Percentiles rank a stretch among this genome's conserved stretches.
Evolutionary conservation across 2,113 vertebrate genomes (phyloP).

Genomic region (Callipepla californica): DNA sequence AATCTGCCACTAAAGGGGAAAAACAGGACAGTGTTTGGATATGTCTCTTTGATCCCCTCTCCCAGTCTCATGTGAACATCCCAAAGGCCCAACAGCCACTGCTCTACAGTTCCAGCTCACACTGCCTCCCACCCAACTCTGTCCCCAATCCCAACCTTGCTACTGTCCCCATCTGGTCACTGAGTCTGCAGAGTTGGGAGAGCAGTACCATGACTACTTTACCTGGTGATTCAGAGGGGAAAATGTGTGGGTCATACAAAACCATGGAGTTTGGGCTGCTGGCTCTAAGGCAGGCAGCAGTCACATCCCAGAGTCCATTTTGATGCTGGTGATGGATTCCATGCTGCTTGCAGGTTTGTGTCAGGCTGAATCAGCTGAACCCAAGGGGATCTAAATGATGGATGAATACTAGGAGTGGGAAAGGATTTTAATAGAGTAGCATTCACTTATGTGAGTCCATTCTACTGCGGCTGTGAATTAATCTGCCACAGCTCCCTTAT

Average conservation of each 20-base stretch:
- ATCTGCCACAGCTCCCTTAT: not conserved
- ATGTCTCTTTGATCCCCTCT: not conserved
- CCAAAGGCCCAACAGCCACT: not conserved
- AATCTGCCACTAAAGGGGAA: not conserved
- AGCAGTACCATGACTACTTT: not conserved
- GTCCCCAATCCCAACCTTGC: not conserved
- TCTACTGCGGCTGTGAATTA: rapidly evolving
- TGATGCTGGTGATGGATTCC: not conserved
- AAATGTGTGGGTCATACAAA: rapidly evolving
- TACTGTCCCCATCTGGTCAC: not conserved
- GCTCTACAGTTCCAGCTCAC: not conserved
- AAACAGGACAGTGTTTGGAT: not conserved
- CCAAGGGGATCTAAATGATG: not conserved
- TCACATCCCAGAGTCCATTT: not conserved
- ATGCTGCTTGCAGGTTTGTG: not conserved
- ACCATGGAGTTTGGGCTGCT: not conserved
- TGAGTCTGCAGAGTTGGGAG: no score
- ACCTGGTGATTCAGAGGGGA: not conserved
- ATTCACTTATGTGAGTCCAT: not conserved
- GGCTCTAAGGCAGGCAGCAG: rapidly evolving
- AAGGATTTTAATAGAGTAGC: not conserved
- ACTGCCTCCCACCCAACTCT: not conserved
- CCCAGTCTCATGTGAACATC: not conserved
- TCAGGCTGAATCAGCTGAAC: not conserved
- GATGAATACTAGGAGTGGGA: not conserved